Conservation (phyloP, 35 echinoderm and acorn worm genomes). For the Hemicentrotus pulcherrimus region DNA sequence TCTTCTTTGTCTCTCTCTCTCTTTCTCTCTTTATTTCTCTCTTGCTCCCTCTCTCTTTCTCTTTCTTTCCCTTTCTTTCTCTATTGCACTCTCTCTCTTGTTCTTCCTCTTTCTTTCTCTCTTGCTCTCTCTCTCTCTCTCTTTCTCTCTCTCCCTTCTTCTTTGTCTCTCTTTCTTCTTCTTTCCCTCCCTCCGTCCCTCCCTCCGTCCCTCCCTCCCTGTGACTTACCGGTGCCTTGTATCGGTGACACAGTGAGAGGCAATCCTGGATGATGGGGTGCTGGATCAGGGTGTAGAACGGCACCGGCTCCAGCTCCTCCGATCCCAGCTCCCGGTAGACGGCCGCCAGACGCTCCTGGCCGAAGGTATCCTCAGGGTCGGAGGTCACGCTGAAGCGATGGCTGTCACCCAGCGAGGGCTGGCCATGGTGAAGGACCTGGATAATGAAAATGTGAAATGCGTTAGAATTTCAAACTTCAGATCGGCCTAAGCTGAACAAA, state of each 20-base stretch:
- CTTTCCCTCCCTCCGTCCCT: too few relatives aligned
- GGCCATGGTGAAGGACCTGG: slow-evolving; percentile 92
- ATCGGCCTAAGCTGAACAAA: too few relatives aligned
- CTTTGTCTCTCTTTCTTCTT: too few relatives aligned
- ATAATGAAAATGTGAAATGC: neutral
- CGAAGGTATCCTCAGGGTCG: slow-evolving; percentile 96
- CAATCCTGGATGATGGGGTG: slow-evolving; percentile 97
- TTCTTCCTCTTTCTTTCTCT: too few relatives aligned
- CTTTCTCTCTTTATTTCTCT: too few relatives aligned
- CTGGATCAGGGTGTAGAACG: slow-evolving; percentile 81
- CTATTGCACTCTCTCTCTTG: too few relatives aligned
- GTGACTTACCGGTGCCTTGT: slow-evolving; percentile 85
- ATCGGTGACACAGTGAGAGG: slow-evolving; percentile 76
- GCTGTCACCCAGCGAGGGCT: slow-evolving; percentile 91
- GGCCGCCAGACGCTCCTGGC: slow-evolving; percentile 85
- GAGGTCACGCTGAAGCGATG: slow-evolving; percentile 98
- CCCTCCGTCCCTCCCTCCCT: neutral
- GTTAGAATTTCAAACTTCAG: too few relatives aligned
- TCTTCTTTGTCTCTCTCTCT: too few relatives aligned
- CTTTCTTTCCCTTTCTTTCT: too few relatives aligned
- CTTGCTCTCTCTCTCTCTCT: too few relatives aligned
- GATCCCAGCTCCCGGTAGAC: slow-evolving; percentile 91
- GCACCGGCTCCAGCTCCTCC: slow-evolving; percentile 76
- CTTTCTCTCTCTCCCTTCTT: too few relatives aligned
- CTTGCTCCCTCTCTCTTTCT: too few relatives aligned